phyloP scores from a whole-genome alignment of 2,797 vertebrate genomes.

The Phrynocephalus forsythii region DNA sequence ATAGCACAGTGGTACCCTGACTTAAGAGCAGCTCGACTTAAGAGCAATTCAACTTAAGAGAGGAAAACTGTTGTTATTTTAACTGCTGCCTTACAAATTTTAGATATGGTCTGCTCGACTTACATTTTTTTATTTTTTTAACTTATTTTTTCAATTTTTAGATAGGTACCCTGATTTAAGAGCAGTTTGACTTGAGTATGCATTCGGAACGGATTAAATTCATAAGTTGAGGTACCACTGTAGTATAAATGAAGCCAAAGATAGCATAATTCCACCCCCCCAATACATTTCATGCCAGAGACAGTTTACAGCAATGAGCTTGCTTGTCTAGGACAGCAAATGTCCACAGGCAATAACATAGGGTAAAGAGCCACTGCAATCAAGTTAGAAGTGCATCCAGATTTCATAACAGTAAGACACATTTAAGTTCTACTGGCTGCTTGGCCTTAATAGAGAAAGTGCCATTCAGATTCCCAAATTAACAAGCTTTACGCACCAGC shows the following conservation, averaged over 20 bases:
- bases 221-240: too few species aligned
- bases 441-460: neutral
- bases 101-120: too few species aligned
- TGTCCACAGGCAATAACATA: neutral
- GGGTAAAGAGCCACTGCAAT: neutral
- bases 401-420: neutral
- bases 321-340: neutral
- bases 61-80: too few species aligned
- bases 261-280: neutral
- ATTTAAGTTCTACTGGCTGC: neutral
- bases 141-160: too few species aligned
- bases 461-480: neutral
- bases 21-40: too few species aligned
- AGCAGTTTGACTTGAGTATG: too few species aligned
- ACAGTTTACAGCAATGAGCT: neutral
- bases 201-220: too few species aligned
- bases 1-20: too few species aligned
- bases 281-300: neutral
- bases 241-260: neutral
- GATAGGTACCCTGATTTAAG: too few species aligned
- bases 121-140: too few species aligned
- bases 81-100: too few species aligned
- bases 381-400: neutral
- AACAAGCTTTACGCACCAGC: neutral
- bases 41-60: too few species aligned